Evolutionary conservation across 2,797 vertebrate genomes (phyloP), one percentile per base, ranked within the genome.

Genomic region (Sebastes ruberrimus): DNA sequence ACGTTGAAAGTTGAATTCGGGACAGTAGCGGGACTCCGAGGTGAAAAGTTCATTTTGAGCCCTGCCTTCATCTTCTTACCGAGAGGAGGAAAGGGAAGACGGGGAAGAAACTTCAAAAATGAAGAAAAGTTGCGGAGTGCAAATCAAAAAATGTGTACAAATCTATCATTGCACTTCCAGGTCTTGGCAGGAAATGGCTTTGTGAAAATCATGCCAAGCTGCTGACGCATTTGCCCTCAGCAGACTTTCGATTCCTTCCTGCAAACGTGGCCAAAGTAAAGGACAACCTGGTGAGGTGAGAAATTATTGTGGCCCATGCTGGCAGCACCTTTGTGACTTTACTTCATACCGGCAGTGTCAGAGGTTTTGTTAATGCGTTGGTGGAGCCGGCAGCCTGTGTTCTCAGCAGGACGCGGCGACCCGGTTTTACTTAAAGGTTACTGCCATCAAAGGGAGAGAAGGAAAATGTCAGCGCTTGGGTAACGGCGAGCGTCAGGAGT

Each of bases 401-500:
- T 91, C 88, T 86, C 90, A 82, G 89, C 86, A 75, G 84, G 89
- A 68, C 35, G 42, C 6, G 0, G 74, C 33, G 75, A 89, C 88
- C 87, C 14, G 62, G 86, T 74, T 89, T 87, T 56, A 76, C 80
- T 78, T 86, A 92, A 95, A 95, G 92, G 94, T 95, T 90, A 92
- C 59, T 28, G 68, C 46, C 88, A 88, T 93, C 86, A 91, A 87
- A 92, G 71, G 27, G 53, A 65, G 16, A 69, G 35, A 25, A 68
- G 68, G 77, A 72, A 93, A 94, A 94, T 93, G 94, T 92, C 93
- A 94, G 65, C 14, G 46, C 75, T 71, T 38, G 69, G 79, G 81
- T 70, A 83, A 82, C 9, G 14, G 35, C 16, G 8, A 74, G 56
- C 49, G 16, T 73, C 82, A 72, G 61, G 62, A 83, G 83, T 25